Base-by-base conservation (phyloP, 2,888 invertebrate genomes). In the Rotaria magnacalcarata region DNA sequence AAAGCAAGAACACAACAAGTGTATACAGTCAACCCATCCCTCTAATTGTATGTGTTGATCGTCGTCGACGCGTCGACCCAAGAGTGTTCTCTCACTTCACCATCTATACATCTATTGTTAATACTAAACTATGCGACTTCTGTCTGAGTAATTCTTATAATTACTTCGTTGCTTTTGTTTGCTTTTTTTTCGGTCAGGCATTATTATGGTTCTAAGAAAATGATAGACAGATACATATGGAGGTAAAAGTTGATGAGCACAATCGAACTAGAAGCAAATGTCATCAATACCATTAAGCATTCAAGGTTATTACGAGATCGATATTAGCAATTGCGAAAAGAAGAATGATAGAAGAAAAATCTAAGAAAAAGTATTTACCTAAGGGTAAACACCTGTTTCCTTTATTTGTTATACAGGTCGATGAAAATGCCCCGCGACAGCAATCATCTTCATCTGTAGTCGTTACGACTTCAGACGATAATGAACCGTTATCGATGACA, bases 31-130 rank as follows among this genome's bases (percentile, higher is more conserved):
- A 67, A 34, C 67, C 34, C 67, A 67, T 67, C 67, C 34, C 34
- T 67, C 67, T 67, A 67, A 67, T 67, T 67, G 67, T 34, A 67
- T 67, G 34, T 67, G 67, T 67, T 67, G 67, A 67, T 67, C 67
- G 67, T 67, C 34, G 67, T 67, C 16, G 67, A 34, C 34, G 16
- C 67, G 34, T 67, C 67, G 27, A 67, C 67, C 67, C 67, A 67
- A 34, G 67, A 67, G 67, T 67, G 67, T 67, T 67, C 67, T 34
- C 34, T 67, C 67, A 67, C 67, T 67, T 67, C 19, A 67, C 67
- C 34, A 67, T 34, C 67, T 5, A 67, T 34, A 34, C 16, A 67
- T 67, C 67, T 14, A 34, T 67, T 67, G 67, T 67, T 67, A 67
- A 16, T 34, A 67, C 67, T 67, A 67, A 67, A 67, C 67, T 67